Conservation (phyloP, 2,888 invertebrate species). For the Coronaproctus castanopsis region DNA sequence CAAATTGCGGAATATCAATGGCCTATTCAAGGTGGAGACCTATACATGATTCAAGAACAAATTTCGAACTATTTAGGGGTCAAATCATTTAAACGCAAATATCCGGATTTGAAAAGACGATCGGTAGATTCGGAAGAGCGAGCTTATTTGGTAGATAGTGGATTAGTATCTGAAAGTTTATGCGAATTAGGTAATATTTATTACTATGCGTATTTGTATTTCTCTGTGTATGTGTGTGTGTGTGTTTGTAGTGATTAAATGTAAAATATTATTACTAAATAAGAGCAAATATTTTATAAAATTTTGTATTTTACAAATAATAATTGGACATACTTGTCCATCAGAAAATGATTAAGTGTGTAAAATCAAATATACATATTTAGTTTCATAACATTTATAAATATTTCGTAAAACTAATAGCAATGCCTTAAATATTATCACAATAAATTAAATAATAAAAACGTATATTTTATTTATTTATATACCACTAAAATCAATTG, state of each 20-base stretch:
- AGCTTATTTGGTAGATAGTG: conserved; percentile 62
- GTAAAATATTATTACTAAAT: neutral
- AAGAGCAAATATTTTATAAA: no score
- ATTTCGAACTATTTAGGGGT: conserved; percentile 84
- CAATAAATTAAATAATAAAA: no score
- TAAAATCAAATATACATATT: no score
- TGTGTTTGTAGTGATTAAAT: neutral
- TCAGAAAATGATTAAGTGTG: no score
- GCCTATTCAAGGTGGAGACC: conserved; percentile 48
- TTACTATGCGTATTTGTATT: conserved; percentile 18
- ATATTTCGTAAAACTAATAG: no score
- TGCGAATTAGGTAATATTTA: conserved; percentile 72
- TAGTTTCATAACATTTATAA: no score
- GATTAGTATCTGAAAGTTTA: conserved; percentile 69
- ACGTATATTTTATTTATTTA: no score
- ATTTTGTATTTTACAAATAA: no score
- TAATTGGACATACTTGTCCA: no score
- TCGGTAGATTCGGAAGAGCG: conserved; percentile 77
- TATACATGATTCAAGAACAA: conserved; percentile 89
- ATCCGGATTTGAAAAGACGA: conserved; percentile 67
- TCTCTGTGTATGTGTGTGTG: no score
- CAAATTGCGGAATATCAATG: conserved; percentile 87
- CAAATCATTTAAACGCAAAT: conserved; percentile 90
- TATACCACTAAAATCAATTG: no score
- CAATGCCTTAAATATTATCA: no score